These are phyloP conservation scores for Leptocoma aspasia DNA, from an alignment of 2,113 vertebrate species.

Conservation along the genomic window DNA sequence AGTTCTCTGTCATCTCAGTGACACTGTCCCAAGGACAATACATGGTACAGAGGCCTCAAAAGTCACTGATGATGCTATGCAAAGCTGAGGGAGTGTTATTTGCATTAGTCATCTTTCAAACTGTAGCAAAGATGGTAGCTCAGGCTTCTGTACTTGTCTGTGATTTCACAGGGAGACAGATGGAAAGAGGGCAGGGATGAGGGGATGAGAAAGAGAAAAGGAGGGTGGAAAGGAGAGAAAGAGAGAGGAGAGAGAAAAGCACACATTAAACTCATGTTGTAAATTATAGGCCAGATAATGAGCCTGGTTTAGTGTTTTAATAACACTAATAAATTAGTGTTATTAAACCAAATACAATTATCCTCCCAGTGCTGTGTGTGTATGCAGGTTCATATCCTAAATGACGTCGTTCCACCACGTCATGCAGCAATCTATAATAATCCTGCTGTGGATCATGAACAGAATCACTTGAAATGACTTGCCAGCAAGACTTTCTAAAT, in stretches of 20 bases:
- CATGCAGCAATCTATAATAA: neutral
- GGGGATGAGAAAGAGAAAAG: neutral
- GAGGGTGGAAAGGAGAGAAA: neutral
- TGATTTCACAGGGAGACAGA: neutral
- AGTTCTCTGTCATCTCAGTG: neutral
- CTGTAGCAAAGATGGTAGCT: neutral
- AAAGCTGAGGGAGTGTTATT: neutral
- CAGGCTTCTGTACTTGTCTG: neutral
- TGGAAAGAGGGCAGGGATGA: neutral
- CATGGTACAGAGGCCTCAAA: neutral
- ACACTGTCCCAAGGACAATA: neutral
- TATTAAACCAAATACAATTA: slow-evolving; percentile 14
- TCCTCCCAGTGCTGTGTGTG: neutral
- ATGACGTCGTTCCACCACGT: neutral
- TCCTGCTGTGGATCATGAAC: slow-evolving; percentile 3
- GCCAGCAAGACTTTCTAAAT: slow-evolving; percentile 19
- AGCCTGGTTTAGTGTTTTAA: neutral
- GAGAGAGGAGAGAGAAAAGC: neutral
- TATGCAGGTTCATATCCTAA: slow-evolving; percentile 4
- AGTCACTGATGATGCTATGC: neutral
- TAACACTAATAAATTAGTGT: slow-evolving; percentile 2
- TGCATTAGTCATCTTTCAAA: neutral
- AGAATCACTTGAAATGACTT: slow-evolving; percentile 51
- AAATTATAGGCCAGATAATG: neutral
- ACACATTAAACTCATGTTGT: neutral